Percentiles rank a stretch among this genome's conserved stretches.
Evolutionary conservation across 2,888 invertebrate species (phyloP).

Genomic region (Macrophya annulata): DNA sequence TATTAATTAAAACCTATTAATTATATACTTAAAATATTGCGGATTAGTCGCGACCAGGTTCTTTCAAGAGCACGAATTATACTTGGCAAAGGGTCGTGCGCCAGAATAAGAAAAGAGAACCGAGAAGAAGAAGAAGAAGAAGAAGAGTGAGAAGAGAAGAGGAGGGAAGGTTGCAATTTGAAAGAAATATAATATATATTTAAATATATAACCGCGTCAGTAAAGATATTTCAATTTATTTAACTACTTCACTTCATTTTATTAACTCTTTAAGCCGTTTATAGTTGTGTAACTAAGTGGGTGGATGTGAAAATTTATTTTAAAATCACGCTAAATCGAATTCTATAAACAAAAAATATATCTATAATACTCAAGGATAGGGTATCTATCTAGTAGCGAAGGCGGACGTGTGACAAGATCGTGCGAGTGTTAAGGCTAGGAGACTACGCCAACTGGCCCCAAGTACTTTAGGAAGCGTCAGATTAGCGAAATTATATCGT

Average conservation of each 20-base stretch:
- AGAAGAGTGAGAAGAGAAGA: not conserved
- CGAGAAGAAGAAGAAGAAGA: not conserved
- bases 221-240: not conserved
- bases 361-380: not conserved
- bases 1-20: conserved; percentile 46
- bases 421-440: conserved; percentile 34
- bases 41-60: conserved; percentile 31
- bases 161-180: not conserved
- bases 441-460: conserved; percentile 48
- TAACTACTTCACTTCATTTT: not conserved
- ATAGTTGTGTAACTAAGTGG: not conserved
- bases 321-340: not conserved
- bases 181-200: not conserved
- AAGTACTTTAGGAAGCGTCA: conserved; percentile 52
- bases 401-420: conserved; percentile 52
- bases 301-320: conserved; percentile 13
- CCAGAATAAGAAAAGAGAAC: not conserved
- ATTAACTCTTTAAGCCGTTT: not conserved
- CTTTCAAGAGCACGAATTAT: conserved; percentile 12
- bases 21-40: conserved; percentile 42
- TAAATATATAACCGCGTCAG: not conserved
- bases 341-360: not conserved
- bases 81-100: conserved; percentile 4
- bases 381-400: not conserved
- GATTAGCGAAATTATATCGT: conserved; percentile 51